These are phyloP conservation scores for Phyllostomus hastatus DNA, from an alignment of 2,113 vertebrate genomes.

Conservation along the genomic window DNA sequence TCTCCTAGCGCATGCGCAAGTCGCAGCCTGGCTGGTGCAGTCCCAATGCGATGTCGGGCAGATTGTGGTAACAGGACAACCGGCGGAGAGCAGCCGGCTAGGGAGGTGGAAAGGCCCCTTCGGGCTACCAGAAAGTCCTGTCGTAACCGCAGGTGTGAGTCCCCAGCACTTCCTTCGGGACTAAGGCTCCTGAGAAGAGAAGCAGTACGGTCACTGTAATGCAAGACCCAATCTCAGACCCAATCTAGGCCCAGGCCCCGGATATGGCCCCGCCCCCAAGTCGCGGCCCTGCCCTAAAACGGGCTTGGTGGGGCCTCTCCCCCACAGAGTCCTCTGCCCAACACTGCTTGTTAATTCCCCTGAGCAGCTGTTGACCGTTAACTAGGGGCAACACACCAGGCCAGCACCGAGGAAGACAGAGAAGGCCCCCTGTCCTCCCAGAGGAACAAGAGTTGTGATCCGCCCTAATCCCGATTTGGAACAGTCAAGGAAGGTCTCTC, in stretches of 20 bases:
- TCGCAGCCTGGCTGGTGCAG: accelerated
- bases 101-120: background rate
- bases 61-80: background rate
- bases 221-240: background rate
- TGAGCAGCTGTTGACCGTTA: background rate
- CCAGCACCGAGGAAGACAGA: background rate
- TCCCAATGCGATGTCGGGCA: accelerated
- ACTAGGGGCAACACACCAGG: too few relatives aligned
- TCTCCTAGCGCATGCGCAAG: background rate
- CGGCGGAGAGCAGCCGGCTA: too few relatives aligned
- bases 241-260: background rate
- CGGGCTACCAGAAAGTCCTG: background rate
- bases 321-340: accelerated
- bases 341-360: accelerated
- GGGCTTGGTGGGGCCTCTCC: background rate
- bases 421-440: background rate
- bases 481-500: background rate
- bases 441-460: background rate
- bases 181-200: background rate
- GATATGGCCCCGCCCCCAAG: background rate
- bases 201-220: accelerated
- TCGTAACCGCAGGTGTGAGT: too few relatives aligned
- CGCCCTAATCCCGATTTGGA: background rate
- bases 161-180: background rate
- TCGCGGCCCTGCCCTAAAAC: background rate